phyloP scores from a whole-genome alignment of 2,113 vertebrate species.

The rabbit (Oryctolagus cuniculus) region mOryCun1.1 NC_091442.1:27713001-27713500 shows the following conservation, averaged over 20 bases:
- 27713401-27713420: neutral
- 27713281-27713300: neutral
- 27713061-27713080: too few relatives aligned
- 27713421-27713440: too few relatives aligned
- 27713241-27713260: neutral
- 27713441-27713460: neutral
- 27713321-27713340: neutral
- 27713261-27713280: neutral
- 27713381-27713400: neutral
- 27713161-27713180: too few relatives aligned
- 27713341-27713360: fast-evolving
- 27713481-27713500: neutral
- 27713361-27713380: neutral
- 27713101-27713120: too few relatives aligned
- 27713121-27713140: too few relatives aligned
- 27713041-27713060: too few relatives aligned
- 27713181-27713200: neutral
- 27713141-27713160: too few relatives aligned
- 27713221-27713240: neutral
- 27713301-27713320: neutral
- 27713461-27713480: neutral
- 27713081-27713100: too few relatives aligned
- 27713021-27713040: too few relatives aligned
- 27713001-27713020: too few relatives aligned
- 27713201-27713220: neutral